These are phyloP conservation scores for Microcebus jonahi DNA, from an alignment of 2,113 vertebrate genomes.

Conservation along the genomic window DNA sequence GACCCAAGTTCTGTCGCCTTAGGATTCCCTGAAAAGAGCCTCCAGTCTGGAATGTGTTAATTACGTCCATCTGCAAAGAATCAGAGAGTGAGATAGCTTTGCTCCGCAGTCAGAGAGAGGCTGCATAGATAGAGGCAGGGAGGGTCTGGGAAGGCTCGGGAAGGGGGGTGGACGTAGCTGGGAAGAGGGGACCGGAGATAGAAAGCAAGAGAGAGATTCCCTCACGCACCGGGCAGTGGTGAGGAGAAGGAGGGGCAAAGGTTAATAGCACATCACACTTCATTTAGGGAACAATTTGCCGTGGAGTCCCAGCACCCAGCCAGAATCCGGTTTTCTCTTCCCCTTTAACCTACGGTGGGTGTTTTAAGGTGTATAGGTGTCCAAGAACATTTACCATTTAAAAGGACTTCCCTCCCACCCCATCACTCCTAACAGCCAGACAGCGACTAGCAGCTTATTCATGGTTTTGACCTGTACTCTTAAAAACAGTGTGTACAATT, in stretches of 20 bases:
- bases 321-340: conserved; percentile 5
- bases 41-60: conserved; percentile 99
- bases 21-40: conserved; percentile 95
- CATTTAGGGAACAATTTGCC: conserved; percentile 36
- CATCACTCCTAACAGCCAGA: background rate
- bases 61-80: conserved; percentile 99
- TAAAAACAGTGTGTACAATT: conserved; percentile 7
- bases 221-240: conserved; percentile 25
- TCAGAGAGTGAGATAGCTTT: conserved; percentile 91
- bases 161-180: conserved; percentile 62
- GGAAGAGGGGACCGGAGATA: conserved; percentile 48
- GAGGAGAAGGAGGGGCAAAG: background rate
- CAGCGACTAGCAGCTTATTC: background rate
- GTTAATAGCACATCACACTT: background rate
- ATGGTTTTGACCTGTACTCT: background rate
- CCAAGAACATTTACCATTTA: background rate
- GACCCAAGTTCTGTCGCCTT: conserved; percentile 98
- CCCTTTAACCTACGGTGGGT: background rate
- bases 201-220: conserved; percentile 56
- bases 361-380: background rate
- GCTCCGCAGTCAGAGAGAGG: conserved; percentile 77
- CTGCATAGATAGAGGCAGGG: conserved; percentile 54
- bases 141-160: conserved; percentile 24
- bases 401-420: background rate
- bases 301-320: conserved; percentile 42